These are phyloP conservation scores for Calcarius lapponicus DNA, from an alignment of 2,797 vertebrate species.

Conservation along the genomic window DNA sequence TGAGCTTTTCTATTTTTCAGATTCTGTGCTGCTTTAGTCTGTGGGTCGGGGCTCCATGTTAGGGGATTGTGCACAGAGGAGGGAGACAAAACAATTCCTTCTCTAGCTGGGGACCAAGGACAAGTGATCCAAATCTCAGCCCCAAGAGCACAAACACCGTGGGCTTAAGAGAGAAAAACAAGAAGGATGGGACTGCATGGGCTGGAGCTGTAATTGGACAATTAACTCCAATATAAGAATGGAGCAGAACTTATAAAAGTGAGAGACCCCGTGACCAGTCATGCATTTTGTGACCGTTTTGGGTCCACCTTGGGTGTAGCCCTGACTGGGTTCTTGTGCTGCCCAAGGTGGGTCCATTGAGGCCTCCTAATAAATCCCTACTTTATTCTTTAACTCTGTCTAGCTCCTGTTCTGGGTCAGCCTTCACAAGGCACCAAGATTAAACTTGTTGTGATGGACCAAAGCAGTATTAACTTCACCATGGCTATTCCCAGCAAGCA, in stretches of 20 bases:
- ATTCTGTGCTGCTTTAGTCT: neutral
- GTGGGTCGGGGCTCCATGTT: accelerated
- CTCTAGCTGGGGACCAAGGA: accelerated
- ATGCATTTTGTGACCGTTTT: neutral
- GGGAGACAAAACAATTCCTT: neutral
- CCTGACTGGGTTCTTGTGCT: neutral
- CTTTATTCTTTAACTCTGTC: neutral
- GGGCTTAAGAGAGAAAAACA: neutral
- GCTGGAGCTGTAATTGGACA: neutral
- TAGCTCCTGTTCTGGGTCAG: neutral
- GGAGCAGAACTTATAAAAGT: neutral
- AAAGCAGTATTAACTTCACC: neutral
- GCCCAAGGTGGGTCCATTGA: neutral
- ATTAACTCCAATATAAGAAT: neutral
- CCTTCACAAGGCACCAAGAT: neutral
- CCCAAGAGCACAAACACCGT: neutral
- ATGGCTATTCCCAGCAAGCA: neutral
- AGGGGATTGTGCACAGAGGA: neutral
- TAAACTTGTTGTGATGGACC: neutral
- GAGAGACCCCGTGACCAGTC: accelerated
- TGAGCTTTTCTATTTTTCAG: neutral
- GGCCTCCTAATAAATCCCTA: neutral
- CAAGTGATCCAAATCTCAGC: neutral
- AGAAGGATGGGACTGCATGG: neutral
- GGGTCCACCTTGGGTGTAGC: neutral